These are phyloP conservation scores for Hydriomena furcata DNA, from an alignment of 2,888 invertebrate species.

Conservation along the genomic window DNA sequence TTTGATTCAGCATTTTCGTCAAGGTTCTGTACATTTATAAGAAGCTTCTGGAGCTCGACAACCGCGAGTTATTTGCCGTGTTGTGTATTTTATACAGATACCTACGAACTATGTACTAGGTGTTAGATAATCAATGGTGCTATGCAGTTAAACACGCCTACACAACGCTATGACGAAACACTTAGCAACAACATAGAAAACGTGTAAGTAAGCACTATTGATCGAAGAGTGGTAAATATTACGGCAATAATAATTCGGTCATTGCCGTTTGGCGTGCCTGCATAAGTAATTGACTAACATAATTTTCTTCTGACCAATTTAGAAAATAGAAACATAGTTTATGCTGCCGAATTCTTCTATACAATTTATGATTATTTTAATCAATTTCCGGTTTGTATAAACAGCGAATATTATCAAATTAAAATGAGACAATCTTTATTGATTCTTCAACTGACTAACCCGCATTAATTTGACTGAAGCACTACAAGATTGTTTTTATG, in stretches of 20 bases:
- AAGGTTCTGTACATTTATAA: slow-evolving; percentile 46
- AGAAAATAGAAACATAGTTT: background rate
- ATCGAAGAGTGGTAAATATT: slow-evolving; percentile 21
- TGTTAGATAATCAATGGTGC: slow-evolving; percentile 39
- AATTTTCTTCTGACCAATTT: background rate
- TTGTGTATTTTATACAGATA: slow-evolving; percentile 26
- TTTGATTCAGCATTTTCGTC: slow-evolving; percentile 42
- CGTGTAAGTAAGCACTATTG: slow-evolving; percentile 30
- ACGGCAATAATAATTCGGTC: slow-evolving; percentile 31
- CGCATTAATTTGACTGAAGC: too few species aligned
- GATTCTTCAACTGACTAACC: background rate
- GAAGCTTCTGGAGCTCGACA: slow-evolving; percentile 49
- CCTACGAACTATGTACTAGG: background rate
- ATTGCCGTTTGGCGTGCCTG: slow-evolving; percentile 28
- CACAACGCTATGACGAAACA: slow-evolving; percentile 49
- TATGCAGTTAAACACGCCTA: slow-evolving; percentile 22
- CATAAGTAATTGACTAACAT: background rate
- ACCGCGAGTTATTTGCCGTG: slow-evolving; percentile 58
- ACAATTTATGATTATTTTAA: too few species aligned
- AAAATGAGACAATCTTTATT: background rate
- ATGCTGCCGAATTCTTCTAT: too few species aligned
- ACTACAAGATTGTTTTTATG: too few species aligned
- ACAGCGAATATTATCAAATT: too few species aligned
- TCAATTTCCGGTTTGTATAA: too few species aligned
- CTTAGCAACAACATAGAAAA: slow-evolving; percentile 40